These are phyloP conservation scores for Daphoenositta chrysoptera DNA, from an alignment of 2,113 vertebrate species.

Conservation along the genomic window DNA sequence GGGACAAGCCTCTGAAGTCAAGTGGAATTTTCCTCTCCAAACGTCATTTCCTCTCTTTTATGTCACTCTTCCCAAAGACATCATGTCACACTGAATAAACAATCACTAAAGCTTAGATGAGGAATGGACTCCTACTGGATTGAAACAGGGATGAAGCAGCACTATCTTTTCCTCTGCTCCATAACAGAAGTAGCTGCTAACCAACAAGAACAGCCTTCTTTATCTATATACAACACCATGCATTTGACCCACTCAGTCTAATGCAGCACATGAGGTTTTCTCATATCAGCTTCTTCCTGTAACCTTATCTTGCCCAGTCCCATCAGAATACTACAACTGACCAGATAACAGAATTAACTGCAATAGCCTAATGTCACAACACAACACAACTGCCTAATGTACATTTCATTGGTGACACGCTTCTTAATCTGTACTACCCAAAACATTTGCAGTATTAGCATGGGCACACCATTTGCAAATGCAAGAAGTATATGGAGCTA, in stretches of 20 bases:
- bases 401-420: background rate
- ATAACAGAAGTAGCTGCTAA: background rate
- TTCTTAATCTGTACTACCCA: background rate
- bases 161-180: constrained; percentile 4
- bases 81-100: constrained; percentile 43
- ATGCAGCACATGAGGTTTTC: background rate
- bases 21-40: constrained; percentile 31
- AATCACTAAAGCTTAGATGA: constrained; percentile 32
- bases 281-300: constrained; percentile 29
- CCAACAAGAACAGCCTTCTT: background rate
- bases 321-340: constrained; percentile 19
- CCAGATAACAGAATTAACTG: constrained; percentile 27
- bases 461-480: background rate
- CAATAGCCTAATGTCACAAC: background rate
- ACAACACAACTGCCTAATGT: constrained; percentile 10
- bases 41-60: constrained; percentile 19
- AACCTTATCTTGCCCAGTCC: constrained; percentile 26
- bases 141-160: background rate
- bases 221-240: background rate
- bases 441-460: background rate
- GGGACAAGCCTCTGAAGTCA: constrained; percentile 5
- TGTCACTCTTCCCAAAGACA: constrained; percentile 19
- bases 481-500: background rate
- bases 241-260: constrained; percentile 1
- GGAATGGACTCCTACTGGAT: constrained; percentile 17